Base-by-base conservation (phyloP, 2,113 vertebrate species). In the Butastur rufipennis region DNA sequence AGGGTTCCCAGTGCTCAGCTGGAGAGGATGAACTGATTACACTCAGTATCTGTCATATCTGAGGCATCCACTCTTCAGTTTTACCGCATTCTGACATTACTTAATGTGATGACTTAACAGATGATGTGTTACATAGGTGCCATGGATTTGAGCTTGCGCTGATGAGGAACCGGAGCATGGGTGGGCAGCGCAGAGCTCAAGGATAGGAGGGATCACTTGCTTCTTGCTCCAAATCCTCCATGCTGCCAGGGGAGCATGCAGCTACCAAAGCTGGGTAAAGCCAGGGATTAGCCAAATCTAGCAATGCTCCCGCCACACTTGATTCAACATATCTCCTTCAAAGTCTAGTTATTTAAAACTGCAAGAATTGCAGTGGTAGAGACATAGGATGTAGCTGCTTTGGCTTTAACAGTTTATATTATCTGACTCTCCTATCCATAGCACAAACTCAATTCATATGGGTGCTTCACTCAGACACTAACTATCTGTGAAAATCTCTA, bases 181-280 rank as follows among this genome's bases (percentile, higher is more conserved):
- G 11, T 26, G 55, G n/a, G 31, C 21, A 71, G 38, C 58, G 5
- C 11, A 85, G 45, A 75, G 22, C 7, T 53, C 25, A 47, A 31
- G 13, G 25, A 21, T 2, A 45, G 27, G 9, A 81, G 3, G 4
- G 16, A 45, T 27, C 2, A 0, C 14, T 36, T 58, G 4, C 12
- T 63, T 40, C 48, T 31, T 75, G 25, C 25, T 71, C 3, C 9
- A n/a, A 47, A 1, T 21, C 21, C 10, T 29, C 13, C 2, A 5
- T 0, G 0, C 3, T 52, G 36, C 10, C 40, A 72, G 10, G 7
- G 9, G 13, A 82, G 22, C 17, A 25, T 59, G 55, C 15, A 55
- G 20, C 16, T 45, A 55, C 11, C 2, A 6, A 75, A 75, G 22
- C 6, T 31, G 50, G 8, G 61, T 43, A 36, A 91, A 94, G 16